Percentiles rank a stretch among this genome's conserved stretches.
phyloP scores from a whole-genome alignment of 2,888 invertebrate genomes.

The Aspidiotus destructor region DNA sequence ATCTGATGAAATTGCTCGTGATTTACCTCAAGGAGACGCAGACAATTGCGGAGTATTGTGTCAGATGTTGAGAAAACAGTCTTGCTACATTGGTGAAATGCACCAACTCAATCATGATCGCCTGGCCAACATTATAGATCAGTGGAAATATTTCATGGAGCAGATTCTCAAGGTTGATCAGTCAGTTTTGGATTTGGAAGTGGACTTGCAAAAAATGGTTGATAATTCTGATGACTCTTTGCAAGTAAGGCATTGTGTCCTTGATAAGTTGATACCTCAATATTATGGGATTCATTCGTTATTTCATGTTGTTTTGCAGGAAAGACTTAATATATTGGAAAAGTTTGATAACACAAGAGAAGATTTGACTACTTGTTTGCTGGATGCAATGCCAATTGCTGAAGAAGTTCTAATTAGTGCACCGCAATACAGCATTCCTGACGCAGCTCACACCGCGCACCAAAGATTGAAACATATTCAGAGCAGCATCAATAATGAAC shows the following conservation, averaged over 20 bases:
- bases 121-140: background rate
- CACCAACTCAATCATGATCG: background rate
- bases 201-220: background rate
- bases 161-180: background rate
- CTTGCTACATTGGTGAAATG: background rate
- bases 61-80: slow-evolving; percentile 10
- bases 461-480: slow-evolving; percentile 45
- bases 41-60: slow-evolving; percentile 9
- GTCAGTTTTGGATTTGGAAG: background rate
- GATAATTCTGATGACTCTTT: background rate
- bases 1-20: background rate
- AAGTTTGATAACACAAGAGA: slow-evolving; percentile 12
- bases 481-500: slow-evolving; percentile 57
- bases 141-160: background rate
- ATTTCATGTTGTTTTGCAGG: background rate
- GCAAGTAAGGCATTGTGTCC: background rate
- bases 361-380: slow-evolving; percentile 8
- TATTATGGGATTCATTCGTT: background rate
- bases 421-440: slow-evolving; percentile 14
- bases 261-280: background rate
- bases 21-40: background rate
- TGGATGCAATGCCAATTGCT: slow-evolving; percentile 3
- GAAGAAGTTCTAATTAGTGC: slow-evolving; percentile 14
- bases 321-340: slow-evolving; percentile 7
- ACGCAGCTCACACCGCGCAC: slow-evolving; percentile 26